Evolutionary conservation across 1,140 invertebrate species (phyloP), one percentile per base, ranked within the genome.

Genomic region (Drosophila punjabiensis): DNA sequence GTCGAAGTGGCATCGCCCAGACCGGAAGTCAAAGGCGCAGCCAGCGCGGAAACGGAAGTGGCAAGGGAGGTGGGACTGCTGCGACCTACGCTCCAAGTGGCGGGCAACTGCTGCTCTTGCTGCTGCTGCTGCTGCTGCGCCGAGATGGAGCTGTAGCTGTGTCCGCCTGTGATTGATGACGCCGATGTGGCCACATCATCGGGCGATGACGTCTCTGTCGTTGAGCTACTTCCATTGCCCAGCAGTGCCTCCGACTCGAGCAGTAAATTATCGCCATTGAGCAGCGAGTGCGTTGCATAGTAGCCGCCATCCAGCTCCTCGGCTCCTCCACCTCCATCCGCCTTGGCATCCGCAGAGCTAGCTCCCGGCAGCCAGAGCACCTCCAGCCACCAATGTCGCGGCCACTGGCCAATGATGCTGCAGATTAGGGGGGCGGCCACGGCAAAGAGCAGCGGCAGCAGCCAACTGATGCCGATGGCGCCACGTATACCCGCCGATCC

Each of bases 331-430:
- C n/a, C 2, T 41, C 45, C 65, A 28, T 64, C 60, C 18, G 43
- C 7, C 28, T n/a, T 30, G 16, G 47, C 45, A 39, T 85, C 85
- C 39, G 43, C 28, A 14, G 60, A 30, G 47, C 45, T 35, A 7
- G 47, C 50, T 53, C 39, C 37, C 8, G 32, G 28, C 9, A 55
- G 9, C 67, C 74, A 85, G 14, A 83, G 68, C 55, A 92, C 55
- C 61, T 93, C 91, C 18, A 92, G 73, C 93, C 93, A 93, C 93
- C 92, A 93, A 58, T 93, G 81, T 6, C 76, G 76, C 59, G 93
- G 93, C 91, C 93, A 93, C 60, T 93, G 83, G 73, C 91, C 92
- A 63, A 93, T 93, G 61, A 93, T 93, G 73, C 87, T 93, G 79
- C 91, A 93, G 76, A 93, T 93, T 48, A 93, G 84, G 41, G 92